A percentile compares a stretch with the other conserved stretches of the same genome.
These are phyloP conservation scores for rat (Rattus norvegicus) DNA, from an alignment of 2,113 vertebrate genomes.

Conservation along the genomic window DNA sequence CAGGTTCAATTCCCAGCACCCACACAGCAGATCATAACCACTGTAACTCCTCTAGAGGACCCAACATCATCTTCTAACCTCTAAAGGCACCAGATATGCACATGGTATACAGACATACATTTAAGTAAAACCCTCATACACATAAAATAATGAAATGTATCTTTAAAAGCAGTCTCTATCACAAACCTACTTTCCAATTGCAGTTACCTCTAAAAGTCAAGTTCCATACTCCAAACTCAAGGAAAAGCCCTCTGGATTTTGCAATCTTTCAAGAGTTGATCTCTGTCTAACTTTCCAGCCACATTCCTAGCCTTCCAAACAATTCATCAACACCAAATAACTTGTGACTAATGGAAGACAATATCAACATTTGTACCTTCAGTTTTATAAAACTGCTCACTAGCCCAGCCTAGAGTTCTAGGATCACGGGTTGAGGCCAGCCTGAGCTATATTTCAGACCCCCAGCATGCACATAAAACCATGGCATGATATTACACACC, in stretches of 20 bases:
- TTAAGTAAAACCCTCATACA: not conserved
- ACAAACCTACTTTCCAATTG: conserved; percentile 14
- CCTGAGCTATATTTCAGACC: not conserved
- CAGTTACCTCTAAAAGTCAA: not conserved
- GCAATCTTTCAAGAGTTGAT: conserved; percentile 15
- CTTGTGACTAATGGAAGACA: not conserved
- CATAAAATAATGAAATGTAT: not conserved
- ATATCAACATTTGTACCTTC: not conserved
- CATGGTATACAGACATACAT: not conserved
- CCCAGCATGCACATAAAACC: not conserved
- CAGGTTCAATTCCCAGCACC: not conserved
- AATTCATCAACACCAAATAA: not conserved
- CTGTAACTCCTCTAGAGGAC: not conserved
- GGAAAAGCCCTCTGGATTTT: conserved; percentile 6
- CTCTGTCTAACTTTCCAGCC: not conserved
- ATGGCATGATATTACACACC: not conserved
- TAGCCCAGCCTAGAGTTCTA: no score
- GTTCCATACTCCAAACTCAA: not conserved
- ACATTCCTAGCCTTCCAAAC: not conserved
- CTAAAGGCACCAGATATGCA: not conserved
- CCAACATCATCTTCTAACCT: not conserved
- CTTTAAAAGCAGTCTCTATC: not conserved
- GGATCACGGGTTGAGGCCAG: not conserved
- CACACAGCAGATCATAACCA: not conserved
- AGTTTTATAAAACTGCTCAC: no score